These are phyloP conservation scores for Drosophila ambigua DNA, from an alignment of 1,140 invertebrate species.

Conservation along the genomic window DNA sequence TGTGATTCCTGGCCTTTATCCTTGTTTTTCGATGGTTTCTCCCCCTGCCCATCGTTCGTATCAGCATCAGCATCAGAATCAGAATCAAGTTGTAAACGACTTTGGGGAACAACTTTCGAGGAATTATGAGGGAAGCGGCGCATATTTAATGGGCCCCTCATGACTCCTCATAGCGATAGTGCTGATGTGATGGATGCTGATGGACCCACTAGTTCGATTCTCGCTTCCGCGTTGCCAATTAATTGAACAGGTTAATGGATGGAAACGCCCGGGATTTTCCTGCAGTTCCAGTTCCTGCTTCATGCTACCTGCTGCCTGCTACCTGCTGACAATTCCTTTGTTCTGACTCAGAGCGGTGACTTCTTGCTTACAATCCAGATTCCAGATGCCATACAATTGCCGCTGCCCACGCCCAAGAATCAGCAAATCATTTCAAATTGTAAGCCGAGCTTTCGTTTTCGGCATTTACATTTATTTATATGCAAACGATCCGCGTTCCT, in stretches of 20 bases:
- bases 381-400: not conserved
- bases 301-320: conserved; percentile 8
- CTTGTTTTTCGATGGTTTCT: not conserved
- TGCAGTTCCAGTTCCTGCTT: conserved; percentile 15
- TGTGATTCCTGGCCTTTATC: conserved; percentile 20
- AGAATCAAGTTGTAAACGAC: conserved; percentile 40
- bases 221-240: conserved; percentile 65
- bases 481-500: conserved; percentile 44
- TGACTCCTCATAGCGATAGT: conserved; percentile 34
- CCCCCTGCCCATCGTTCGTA: conserved; percentile 4
- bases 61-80: not conserved
- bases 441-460: conserved; percentile 59
- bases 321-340: conserved; percentile 11
- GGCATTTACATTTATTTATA: conserved; percentile 43
- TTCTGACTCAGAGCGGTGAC: conserved; percentile 3
- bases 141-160: conserved; percentile 1
- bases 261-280: conserved; percentile 29
- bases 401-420: not conserved
- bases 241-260: conserved; percentile 44
- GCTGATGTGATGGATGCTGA: conserved; percentile 39
- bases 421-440: conserved; percentile 32
- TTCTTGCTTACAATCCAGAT: not conserved
- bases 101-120: conserved; percentile 75
- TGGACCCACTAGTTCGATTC: conserved; percentile 27
- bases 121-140: conserved; percentile 35